Base-by-base conservation (phyloP, 2,888 invertebrate genomes). In the Petrolisthes cinctipes region DNA sequence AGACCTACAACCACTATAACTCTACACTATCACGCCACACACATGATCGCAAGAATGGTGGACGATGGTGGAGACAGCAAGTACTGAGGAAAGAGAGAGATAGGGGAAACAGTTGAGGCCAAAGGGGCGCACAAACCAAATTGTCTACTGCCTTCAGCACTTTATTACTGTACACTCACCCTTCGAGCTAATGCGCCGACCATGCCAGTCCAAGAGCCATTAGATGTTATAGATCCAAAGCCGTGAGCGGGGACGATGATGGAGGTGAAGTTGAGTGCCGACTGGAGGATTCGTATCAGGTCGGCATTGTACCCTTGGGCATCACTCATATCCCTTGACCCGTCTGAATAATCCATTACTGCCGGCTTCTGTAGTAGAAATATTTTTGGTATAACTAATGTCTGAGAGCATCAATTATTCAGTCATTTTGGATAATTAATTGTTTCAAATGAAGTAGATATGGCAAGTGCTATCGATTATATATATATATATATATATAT, bases 121-220 rank as follows among this genome's bases (percentile, higher is more conserved):
- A 37, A 37, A 2, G 37, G 37, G 37, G 37, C 73, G 54, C n/a
- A 11, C n/a, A 11, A 80, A 20, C 56, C 56, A 20, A 7, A 56
- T 57, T 7, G 37, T 56, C 20, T 80, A 80, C 11, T 61, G 37
- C 9, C 61, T 57, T 5, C 61, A 14, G 4, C 51, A 57, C 51
- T 80, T 53, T 5, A 56, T 80, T 56, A 23, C 11, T 20, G 20
- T 17, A 20, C 20, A n/a, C 84, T 81, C 11, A 75, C 88, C 23
- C 57, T 23, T 20, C 86, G 83, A 9, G 76, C 51, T 14, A 88
- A 81, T 23, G 57, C 88, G 20, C 88, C 88, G 23, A 88, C 79
- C 88, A 88, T 88, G 53, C 88, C 88, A 20, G 80, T 84, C 84
- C 84, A 88, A 11, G 88, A 88, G 0, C 88, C 88, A 61, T 88